Base-by-base conservation (phyloP, 2,113 vertebrate species). In the Pygoscelis adeliae region DNA sequence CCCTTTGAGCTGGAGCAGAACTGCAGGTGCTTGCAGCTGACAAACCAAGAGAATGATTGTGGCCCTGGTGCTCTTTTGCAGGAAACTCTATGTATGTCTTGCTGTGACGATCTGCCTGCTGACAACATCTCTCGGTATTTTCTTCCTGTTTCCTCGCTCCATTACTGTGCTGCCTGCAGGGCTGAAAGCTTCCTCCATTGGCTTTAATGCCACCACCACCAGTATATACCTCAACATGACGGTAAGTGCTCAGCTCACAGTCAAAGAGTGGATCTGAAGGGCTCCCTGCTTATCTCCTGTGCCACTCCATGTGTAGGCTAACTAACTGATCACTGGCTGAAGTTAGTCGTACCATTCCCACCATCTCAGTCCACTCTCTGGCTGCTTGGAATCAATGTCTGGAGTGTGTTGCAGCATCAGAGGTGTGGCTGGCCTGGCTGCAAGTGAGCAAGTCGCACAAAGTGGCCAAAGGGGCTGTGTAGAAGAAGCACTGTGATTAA, bases 71-170 rank as follows among this genome's bases (percentile, higher is more conserved):
- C 58, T 91, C 74, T 87, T 65, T 97, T 97, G 6, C 94, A 98
- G 98, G 97, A 98, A 98, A 82, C 93, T 97, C 46, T 98, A 87
- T 4, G 97, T 98, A 36, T 97, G 70, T 56, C 95, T 98, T 67
- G 94, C 98, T 1, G 97, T 98, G 93, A 62, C 93, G 14, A 46
- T 90, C 58, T 98, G 97, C 86, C 93, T 98, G 87, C 49, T 97
- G 94, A 93, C 82, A 22, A 89, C 97, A 4, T 88, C 92, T 42
- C 84, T 96, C 65, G 55, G 91, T 36, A 29, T 97, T 69, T 98
- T 97, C 86, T 98, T 98, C 96, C 95, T 98, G 65, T 98, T 98
- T 80, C 97, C 98, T 32, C 97, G 97, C 29, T 91, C 95, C 40
- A 32, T 98, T 13, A 2, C 23, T 0, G 85, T 97, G 82, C 63